Base-by-base conservation (phyloP, 2,113 vertebrate species). In the Procapra przewalskii region DNA sequence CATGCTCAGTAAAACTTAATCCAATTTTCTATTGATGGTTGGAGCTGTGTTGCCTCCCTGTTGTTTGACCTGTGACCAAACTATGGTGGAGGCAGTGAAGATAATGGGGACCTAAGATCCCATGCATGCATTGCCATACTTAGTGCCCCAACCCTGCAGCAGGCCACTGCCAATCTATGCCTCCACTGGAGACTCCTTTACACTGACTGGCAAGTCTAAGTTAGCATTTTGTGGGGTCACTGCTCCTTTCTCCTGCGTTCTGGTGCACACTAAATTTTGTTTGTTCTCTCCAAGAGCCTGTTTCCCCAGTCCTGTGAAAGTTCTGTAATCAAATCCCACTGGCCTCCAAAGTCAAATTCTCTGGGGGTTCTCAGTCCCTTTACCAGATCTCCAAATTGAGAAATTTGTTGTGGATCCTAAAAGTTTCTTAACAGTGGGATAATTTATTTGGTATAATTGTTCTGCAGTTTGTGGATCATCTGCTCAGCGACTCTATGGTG, bases 41-140 rank as follows among this genome's bases (percentile, higher is more conserved):
- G 62, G 62, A 31, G 31, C 14, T 64, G 3, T n/a, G 62, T 33
- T 64, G 7, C 62, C 62, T 64, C 31, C 31, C 15, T 64, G 31
- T 64, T 64, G 15, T 64, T 17, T 64, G 62, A 71, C 67, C 10
- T 40, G 19, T 3, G 4, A 40, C 67, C 19, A 71, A 71, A 36
- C 67, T 71, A 21, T 71, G 19, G n/a, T 23, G n/a, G n/a, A 71
- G 10, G n/a, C 10, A 71, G 19, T 23, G 67, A 23, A 36, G 19
- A 40, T 23, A 71, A 23, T 36, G n/a, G 64, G 4, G n/a, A 71
- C 9, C 67, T 71, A 71, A 71, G 67, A 21, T 23, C n/a, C n/a
- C 19, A 6, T 40, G 67, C n/a, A 21, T 12, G n/a, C 17, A 71
- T 5, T 40, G 67, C 19, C 0, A 0, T 11, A 23, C n/a, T 40